These are phyloP conservation scores for Ciconia boyciana DNA, from an alignment of 2,113 vertebrate genomes.

Conservation along the genomic window DNA sequence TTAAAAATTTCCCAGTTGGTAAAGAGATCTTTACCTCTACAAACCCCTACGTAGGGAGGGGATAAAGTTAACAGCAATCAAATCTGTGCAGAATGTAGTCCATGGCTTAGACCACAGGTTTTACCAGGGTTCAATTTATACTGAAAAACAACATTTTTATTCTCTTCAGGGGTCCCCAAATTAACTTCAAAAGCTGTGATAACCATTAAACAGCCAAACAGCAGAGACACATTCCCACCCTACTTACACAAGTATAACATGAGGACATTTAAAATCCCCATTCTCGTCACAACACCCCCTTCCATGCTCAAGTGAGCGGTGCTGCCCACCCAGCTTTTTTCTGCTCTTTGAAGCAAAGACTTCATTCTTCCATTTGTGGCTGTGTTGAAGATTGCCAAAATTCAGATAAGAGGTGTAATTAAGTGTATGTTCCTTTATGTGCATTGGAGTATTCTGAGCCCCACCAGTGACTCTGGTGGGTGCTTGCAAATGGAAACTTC, in stretches of 20 bases:
- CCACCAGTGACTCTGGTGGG: neutral
- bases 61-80: neutral
- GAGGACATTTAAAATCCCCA: neutral
- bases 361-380: neutral
- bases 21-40: neutral
- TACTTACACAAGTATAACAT: neutral
- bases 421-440: neutral
- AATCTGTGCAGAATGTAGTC: neutral
- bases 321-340: neutral
- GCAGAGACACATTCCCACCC: neutral
- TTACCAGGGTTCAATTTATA: neutral
- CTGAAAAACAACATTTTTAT: neutral
- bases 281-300: neutral
- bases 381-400: neutral
- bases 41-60: neutral
- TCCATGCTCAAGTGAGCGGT: neutral
- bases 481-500: neutral
- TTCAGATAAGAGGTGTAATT: neutral
- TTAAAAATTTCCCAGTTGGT: neutral
- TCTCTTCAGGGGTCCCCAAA: neutral
- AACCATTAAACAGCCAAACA: neutral
- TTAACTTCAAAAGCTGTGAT: neutral
- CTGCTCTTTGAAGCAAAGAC: neutral
- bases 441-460: neutral
- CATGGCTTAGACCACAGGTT: neutral